phyloP scores from a whole-genome alignment of 2,888 invertebrate genomes.

The Eurois occulta region DNA sequence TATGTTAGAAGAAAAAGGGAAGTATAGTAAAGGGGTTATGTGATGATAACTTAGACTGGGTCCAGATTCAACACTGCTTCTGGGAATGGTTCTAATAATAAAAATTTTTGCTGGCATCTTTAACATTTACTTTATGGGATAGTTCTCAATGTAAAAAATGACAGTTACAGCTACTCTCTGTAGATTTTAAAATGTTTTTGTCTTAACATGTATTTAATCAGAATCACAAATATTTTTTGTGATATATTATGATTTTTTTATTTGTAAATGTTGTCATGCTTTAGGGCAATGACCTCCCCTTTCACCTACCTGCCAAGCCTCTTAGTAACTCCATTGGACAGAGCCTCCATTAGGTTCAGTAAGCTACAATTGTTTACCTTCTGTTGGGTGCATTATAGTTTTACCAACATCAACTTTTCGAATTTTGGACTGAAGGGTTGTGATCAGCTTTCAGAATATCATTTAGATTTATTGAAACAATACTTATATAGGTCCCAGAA shows the following conservation, averaged over 20 bases:
- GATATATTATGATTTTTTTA: background rate
- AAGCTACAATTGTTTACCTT: background rate
- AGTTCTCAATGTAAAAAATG: background rate
- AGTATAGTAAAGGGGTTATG: too few species aligned
- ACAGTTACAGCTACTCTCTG: background rate
- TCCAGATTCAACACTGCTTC: background rate
- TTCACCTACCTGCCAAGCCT: background rate
- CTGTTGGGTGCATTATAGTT: background rate
- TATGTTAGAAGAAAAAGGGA: background rate
- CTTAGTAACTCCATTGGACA: background rate
- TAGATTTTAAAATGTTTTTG: background rate
- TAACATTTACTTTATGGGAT: background rate
- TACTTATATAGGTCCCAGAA: background rate
- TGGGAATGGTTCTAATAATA: background rate
- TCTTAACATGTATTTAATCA: background rate
- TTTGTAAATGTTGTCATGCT: background rate
- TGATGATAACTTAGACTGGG: background rate
- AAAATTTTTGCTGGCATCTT: background rate
- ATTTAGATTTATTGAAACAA: constrained; percentile 1
- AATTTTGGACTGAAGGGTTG: background rate
- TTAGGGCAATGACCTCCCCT: background rate
- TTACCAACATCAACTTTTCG: background rate
- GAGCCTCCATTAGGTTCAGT: background rate
- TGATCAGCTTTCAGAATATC: background rate
- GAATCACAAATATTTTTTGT: background rate